Percentiles rank a stretch among this genome's conserved stretches.
phyloP scores from a whole-genome alignment of 1,140 invertebrate genomes.

The Apis mellifera region Amel_HAv3.1 CM009937.2:11409501-11410000 shows the following conservation, averaged over 20 bases:
- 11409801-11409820: neutral
- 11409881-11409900: conserved; percentile 60
- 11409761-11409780: neutral
- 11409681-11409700: neutral
- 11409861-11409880: conserved; percentile 50
- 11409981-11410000: conserved; percentile 45
- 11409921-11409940: conserved; percentile 49
- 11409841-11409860: neutral
- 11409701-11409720: neutral
- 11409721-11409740: neutral
- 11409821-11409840: neutral
- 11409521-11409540: too few relatives aligned
- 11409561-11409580: too few relatives aligned
- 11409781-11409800: too few relatives aligned
- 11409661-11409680: conserved; percentile 1
- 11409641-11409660: neutral
- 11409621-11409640: neutral
- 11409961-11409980: conserved; percentile 50
- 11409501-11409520: too few relatives aligned
- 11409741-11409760: neutral
- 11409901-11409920: conserved; percentile 50
- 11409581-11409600: neutral
- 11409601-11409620: neutral
- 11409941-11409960: conserved; percentile 59
- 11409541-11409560: too few relatives aligned